Conservation (phyloP, 1,140 invertebrate genomes). For the Calephelis virginiensis region DNA sequence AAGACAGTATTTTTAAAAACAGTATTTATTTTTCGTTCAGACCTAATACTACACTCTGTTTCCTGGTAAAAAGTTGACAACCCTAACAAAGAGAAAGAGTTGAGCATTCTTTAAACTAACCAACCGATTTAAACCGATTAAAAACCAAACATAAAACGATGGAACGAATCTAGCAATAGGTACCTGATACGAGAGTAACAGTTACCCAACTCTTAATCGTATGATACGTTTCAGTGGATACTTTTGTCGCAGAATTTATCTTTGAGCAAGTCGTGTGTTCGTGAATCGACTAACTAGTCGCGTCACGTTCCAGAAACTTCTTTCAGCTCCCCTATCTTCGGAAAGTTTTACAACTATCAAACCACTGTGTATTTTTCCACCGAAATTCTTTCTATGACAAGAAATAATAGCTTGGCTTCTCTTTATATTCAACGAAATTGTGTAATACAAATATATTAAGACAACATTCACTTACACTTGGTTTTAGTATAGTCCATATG, state of each 20-base stretch:
- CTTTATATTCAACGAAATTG: conserved; percentile 5
- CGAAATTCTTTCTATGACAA: conserved; percentile 5
- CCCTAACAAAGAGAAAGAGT: too few species aligned
- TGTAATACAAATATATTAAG: neutral
- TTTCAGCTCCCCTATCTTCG: conserved; percentile 7
- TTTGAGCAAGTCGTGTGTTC: conserved; percentile 8
- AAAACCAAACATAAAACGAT: too few species aligned
- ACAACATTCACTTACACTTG: too few species aligned
- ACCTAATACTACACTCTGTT: too few species aligned
- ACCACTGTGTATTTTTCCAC: conserved; percentile 13
- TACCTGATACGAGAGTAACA: neutral
- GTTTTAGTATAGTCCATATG: too few species aligned
- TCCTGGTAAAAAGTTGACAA: too few species aligned
- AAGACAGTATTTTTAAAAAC: too few species aligned
- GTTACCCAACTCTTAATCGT: conserved; percentile 1
- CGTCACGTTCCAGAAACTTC: conserved; percentile 13
- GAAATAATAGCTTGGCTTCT: conserved; percentile 2
- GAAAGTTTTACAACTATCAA: conserved; percentile 12
- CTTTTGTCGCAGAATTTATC: conserved; percentile 7
- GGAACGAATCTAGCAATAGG: too few species aligned
- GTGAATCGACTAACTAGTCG: conserved; percentile 1
- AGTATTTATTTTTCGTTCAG: too few species aligned
- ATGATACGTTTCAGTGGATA: conserved; percentile 7
- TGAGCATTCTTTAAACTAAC: too few species aligned
- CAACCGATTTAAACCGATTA: too few species aligned